A percentile compares a stretch with the other conserved stretches of the same genome.
These are phyloP conservation scores for Leuciscus waleckii DNA, from an alignment of 2,797 vertebrate species.

Conservation along the genomic window DNA sequence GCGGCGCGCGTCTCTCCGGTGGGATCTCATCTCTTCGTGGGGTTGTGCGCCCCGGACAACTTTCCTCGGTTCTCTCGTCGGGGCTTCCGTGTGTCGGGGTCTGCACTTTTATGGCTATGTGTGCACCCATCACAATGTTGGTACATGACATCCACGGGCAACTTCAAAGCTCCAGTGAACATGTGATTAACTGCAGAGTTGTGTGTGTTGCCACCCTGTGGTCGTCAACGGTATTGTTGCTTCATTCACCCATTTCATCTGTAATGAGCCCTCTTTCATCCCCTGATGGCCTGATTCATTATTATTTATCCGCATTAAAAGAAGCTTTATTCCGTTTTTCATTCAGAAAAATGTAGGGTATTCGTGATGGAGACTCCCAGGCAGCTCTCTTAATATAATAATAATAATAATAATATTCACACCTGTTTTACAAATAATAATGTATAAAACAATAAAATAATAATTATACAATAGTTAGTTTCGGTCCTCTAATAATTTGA, in stretches of 20 bases:
- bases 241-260: constrained; percentile 55
- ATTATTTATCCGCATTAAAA: constrained; percentile 7
- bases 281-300: constrained; percentile 65
- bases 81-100: constrained; percentile 61
- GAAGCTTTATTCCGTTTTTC: constrained; percentile 4
- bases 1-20: constrained; percentile 60
- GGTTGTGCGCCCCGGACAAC: constrained; percentile 56
- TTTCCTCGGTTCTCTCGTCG: constrained; percentile 55
- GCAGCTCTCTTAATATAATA: background rate
- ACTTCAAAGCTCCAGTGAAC: constrained; percentile 68
- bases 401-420: background rate
- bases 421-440: background rate
- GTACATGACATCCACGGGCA: constrained; percentile 75
- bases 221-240: constrained; percentile 46
- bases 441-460: background rate
- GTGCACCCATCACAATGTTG: constrained; percentile 75
- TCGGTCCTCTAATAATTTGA: background rate
- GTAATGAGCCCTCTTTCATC: constrained; percentile 38
- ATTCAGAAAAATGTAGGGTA: background rate
- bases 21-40: constrained; percentile 65
- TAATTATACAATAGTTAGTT: background rate
- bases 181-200: constrained; percentile 68
- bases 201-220: constrained; percentile 67
- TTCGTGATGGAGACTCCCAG: background rate
- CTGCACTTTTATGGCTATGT: constrained; percentile 70